Base-by-base conservation (phyloP, 2,888 invertebrate genomes). In the Tiliacea citrago region DNA sequence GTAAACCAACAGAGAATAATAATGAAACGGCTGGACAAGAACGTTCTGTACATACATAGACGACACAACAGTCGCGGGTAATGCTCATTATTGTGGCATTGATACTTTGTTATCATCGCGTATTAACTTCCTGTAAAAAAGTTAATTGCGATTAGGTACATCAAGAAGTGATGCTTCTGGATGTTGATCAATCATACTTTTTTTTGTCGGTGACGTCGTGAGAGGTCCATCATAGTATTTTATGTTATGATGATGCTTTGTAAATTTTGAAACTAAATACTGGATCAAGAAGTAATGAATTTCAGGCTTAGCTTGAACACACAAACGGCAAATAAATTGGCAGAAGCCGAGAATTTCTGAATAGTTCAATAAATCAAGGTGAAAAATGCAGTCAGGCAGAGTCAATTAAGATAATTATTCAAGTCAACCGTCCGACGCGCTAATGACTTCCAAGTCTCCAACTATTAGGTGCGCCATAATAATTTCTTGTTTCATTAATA, bases 381-480 rank as follows among this genome's bases (percentile, higher is more conserved):
- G 55, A 79, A 83, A 82, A 79, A 70, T 71, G 68, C 79, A 61
- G 75, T 55, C 49, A 66, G 57, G 42, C 71, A 71, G 55, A 81
- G 68, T 79, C 68, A 75, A 79, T 82, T 80, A 80, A 66, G 67
- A 68, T 80, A 76, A 82, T 80, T 70, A 76, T 69, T 76, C 47
- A 68, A 70, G 69, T 77, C 68, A 65, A 47, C 66, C 53, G 75
- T 55, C 60, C 2, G 82, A 71, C 82, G 68, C 69, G 67, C 76
- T 83, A 83, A 79, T 82, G 70, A 83, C 62, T 79, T 57, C 53
- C 53, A 82, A 74, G 74, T 74, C 63, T 78, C 60, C 65, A 66
- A 49, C 71, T 67, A 77, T 69, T 66, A 74, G 75, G 76, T 77
- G 73, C 68, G 68, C 72, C 68, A 49, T 73, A 42, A 60, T 51